Percentiles rank a stretch among this genome's conserved stretches.
Conservation (phyloP, 2,888 invertebrate genomes). For the Dryocosmus kuriphilus region DNA sequence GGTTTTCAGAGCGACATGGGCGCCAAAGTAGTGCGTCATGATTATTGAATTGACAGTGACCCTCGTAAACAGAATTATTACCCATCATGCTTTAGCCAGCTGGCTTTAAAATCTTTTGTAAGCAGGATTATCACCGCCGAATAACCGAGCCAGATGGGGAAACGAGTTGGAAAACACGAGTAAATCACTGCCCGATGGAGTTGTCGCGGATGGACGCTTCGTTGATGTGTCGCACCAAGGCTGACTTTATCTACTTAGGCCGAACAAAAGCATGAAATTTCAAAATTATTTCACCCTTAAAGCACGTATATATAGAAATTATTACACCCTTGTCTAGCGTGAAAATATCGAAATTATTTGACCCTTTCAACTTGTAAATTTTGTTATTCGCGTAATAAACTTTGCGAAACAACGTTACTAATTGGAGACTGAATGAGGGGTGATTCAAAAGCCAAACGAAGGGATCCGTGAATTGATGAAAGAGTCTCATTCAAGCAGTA, state of each 20-base stretch:
- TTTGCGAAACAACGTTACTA: conserved; percentile 43
- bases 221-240: conserved; percentile 23
- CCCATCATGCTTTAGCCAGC: conserved; percentile 31
- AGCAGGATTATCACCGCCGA: conserved; percentile 50
- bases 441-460: conserved; percentile 20
- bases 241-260: conserved; percentile 23
- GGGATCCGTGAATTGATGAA: conserved; percentile 11
- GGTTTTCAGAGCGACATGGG: conserved; percentile 5
- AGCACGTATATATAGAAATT: not conserved
- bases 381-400: conserved; percentile 46
- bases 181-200: conserved; percentile 33
- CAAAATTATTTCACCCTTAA: conserved; percentile 14
- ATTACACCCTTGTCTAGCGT: not conserved
- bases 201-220: conserved; percentile 37
- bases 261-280: not conserved
- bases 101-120: conserved; percentile 54
- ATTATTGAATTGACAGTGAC: conserved; percentile 40
- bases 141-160: conserved; percentile 31
- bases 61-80: conserved; percentile 38
- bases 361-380: conserved; percentile 31
- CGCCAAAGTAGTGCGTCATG: conserved; percentile 38
- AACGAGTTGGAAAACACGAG: conserved; percentile 37
- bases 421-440: conserved; percentile 36
- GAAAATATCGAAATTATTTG: not conserved
- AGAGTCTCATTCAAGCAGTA: conserved; percentile 20